Conservation (phyloP, 2,797 vertebrate genomes). For the Uromys caudimaculatus region DNA sequence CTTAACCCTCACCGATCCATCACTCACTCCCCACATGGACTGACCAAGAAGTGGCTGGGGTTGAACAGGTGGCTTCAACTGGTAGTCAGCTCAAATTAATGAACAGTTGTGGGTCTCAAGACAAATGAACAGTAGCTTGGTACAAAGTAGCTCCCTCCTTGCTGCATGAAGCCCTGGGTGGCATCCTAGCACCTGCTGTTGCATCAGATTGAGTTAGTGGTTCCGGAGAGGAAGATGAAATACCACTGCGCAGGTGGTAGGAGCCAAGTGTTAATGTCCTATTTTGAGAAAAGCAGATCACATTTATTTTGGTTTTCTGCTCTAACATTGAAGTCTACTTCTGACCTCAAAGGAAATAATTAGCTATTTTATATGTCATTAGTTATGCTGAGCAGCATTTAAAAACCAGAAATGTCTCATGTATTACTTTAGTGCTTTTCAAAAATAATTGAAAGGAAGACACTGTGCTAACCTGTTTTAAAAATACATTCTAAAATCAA, state of each 20-base stretch:
- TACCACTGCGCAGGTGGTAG: slow-evolving; percentile 40
- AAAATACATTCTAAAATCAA: slow-evolving; percentile 18
- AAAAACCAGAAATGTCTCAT: slow-evolving; percentile 33
- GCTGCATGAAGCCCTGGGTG: background rate
- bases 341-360: slow-evolving; percentile 69
- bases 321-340: slow-evolving; percentile 41
- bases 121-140: background rate
- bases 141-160: background rate
- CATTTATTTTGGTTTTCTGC: slow-evolving; percentile 53
- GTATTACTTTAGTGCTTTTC: slow-evolving; percentile 35
- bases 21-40: too few species aligned
- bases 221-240: slow-evolving; percentile 31
- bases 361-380: slow-evolving; percentile 63
- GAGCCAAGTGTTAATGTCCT: slow-evolving; percentile 53
- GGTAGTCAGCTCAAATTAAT: background rate
- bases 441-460: slow-evolving; percentile 65
- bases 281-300: slow-evolving; percentile 61
- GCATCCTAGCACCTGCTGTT: background rate
- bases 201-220: background rate
- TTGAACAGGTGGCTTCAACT: background rate
- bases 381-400: slow-evolving; percentile 34
- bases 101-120: background rate
- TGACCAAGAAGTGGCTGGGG: background rate
- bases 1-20: background rate
- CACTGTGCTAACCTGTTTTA: slow-evolving; percentile 14